Evolutionary conservation across 37 sponge, comb jelly and placozoan genomes (phyloP).

Genomic region (Amphimedon queenslandica): DNA sequence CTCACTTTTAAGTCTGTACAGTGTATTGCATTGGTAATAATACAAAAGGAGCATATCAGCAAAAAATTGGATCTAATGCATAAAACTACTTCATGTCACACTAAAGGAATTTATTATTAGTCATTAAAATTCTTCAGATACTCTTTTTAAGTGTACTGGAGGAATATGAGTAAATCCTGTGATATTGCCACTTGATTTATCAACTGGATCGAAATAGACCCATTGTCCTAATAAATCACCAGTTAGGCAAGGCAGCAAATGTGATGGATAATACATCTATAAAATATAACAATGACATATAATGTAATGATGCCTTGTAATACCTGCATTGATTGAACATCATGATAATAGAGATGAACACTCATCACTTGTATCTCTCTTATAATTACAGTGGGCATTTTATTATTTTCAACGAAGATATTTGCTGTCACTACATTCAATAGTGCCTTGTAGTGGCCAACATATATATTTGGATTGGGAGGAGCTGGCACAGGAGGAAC

Average conservation of each 20-base stretch:
- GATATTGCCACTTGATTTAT: not conserved
- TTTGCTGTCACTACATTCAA: not conserved
- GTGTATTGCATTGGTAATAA: no score
- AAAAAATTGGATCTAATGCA: no score
- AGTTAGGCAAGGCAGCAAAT: slow-evolving; percentile 7
- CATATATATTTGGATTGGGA: slow-evolving; percentile 17
- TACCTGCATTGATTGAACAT: not conserved
- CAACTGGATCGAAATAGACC: slow-evolving; percentile 36
- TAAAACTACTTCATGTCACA: no score
- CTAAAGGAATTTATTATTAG: no score
- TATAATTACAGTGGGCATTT: no score
- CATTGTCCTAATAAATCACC: slow-evolving; percentile 27
- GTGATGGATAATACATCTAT: not conserved
- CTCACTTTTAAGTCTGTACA: no score
- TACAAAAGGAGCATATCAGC: no score
- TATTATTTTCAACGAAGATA: not conserved
- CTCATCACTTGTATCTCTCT: no score
- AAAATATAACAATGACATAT: not conserved
- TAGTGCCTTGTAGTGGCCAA: slow-evolving; percentile 9
- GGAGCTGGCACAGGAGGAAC: slow-evolving; percentile 15
- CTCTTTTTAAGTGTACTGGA: slow-evolving; percentile 2
- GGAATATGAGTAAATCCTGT: slow-evolving; percentile 16
- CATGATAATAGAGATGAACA: no score
- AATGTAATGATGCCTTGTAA: not conserved
- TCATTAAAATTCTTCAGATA: no score